Conservation (phyloP, 2,888 invertebrate species). For the Dasypolia templi region DNA sequence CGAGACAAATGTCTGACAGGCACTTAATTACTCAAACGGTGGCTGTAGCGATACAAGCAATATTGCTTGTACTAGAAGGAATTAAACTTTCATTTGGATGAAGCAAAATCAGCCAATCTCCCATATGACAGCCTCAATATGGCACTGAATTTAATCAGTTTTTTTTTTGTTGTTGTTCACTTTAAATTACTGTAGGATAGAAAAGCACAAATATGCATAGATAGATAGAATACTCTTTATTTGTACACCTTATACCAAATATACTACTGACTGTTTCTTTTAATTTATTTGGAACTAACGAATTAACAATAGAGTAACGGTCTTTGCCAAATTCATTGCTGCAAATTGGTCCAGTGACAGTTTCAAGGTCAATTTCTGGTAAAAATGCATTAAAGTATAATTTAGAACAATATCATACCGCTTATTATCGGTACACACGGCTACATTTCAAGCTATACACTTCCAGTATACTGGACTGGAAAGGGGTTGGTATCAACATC, state of each 20-base stretch:
- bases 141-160: neutral
- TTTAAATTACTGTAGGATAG: neutral
- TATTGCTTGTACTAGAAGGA: neutral
- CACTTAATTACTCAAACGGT: slow-evolving; percentile 40
- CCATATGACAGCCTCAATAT: neutral
- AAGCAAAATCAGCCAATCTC: neutral
- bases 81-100: neutral
- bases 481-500: too few relatives aligned
- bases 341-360: neutral
- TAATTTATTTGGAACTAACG: too few relatives aligned
- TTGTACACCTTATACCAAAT: too few relatives aligned
- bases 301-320: too few relatives aligned
- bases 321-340: neutral
- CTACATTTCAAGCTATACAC: too few relatives aligned
- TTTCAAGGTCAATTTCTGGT: neutral
- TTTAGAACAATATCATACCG: neutral
- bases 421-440: neutral
- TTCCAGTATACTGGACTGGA: too few relatives aligned
- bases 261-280: neutral
- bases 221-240: too few relatives aligned
- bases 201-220: too few relatives aligned
- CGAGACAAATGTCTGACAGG: slow-evolving; percentile 50
- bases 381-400: neutral
- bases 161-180: neutral
- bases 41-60: neutral